A percentile compares a stretch with the other conserved stretches of the same genome.
These are phyloP conservation scores for Terebella lapidaria DNA, from an alignment of 2,888 invertebrate genomes.

Conservation along the genomic window DNA sequence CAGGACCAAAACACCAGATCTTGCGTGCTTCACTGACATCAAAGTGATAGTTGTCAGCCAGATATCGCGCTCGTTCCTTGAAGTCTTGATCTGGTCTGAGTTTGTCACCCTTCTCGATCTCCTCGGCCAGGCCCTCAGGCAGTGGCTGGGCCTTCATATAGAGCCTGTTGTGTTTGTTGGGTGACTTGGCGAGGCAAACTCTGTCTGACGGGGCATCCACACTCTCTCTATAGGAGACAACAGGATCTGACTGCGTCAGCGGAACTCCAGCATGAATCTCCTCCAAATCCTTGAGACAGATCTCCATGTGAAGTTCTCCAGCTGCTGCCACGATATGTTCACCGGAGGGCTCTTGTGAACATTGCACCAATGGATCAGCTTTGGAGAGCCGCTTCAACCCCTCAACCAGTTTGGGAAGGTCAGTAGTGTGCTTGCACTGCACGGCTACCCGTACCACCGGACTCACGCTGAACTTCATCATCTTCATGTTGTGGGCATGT, in stretches of 20 bases:
- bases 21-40: constrained; percentile 96
- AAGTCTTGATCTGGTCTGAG: constrained; percentile 94
- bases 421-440: constrained; percentile 98
- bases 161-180: constrained; percentile 99
- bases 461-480: constrained; percentile 99
- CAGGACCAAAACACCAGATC: constrained; percentile 99
- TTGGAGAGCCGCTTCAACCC: constrained; percentile 97
- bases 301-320: constrained; percentile 98
- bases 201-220: constrained; percentile 88
- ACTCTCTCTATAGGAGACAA: constrained; percentile 83
- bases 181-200: constrained; percentile 97
- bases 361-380: constrained; percentile 99
- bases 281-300: constrained; percentile 84
- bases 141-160: constrained; percentile 93
- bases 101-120: constrained; percentile 71
- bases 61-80: constrained; percentile 90
- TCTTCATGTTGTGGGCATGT: constrained; percentile 96
- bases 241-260: constrained; percentile 97
- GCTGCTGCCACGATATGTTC: constrained; percentile 99
- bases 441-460: constrained; percentile 99
- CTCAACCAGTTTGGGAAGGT: constrained; percentile 97
- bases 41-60: constrained; percentile 93
- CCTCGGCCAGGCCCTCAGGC: constrained; percentile 94
- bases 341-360: constrained; percentile 98
- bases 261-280: constrained; percentile 98